Conservation (phyloP, 2,888 invertebrate species). For the Scaptomyza reducta region DNA sequence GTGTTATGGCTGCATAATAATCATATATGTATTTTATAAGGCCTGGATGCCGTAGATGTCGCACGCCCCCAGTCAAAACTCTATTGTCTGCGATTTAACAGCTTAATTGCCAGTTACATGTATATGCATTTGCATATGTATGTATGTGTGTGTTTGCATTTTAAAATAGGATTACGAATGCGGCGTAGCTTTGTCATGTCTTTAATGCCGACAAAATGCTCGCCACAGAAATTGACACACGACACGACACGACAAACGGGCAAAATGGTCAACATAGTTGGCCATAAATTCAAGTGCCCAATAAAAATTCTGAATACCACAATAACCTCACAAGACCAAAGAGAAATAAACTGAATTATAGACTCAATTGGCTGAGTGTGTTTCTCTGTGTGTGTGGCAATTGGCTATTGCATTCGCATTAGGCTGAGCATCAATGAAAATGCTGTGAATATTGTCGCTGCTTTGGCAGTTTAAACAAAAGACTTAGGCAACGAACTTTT, state of each 20-base stretch:
- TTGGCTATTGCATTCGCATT: constrained; percentile 35
- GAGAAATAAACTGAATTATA: neutral
- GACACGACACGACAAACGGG: constrained; percentile 61
- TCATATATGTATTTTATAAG: constrained; percentile 28
- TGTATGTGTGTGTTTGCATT: constrained; percentile 14
- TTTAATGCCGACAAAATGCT: constrained; percentile 56
- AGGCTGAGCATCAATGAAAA: constrained; percentile 38
- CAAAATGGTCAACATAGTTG: constrained; percentile 37
- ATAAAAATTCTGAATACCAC: constrained; percentile 71
- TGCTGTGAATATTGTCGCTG: constrained; percentile 61
- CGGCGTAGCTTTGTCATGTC: constrained; percentile 53
- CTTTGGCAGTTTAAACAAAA: constrained; percentile 56
- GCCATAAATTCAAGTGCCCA: constrained; percentile 75
- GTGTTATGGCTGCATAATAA: constrained; percentile 28
- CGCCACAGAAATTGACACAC: constrained; percentile 61
- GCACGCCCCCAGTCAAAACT: constrained; percentile 33
- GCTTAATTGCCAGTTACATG: constrained; percentile 40
- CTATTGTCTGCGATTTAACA: constrained; percentile 40
- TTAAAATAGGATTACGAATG: constrained; percentile 3
- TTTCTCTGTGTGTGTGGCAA: constrained; percentile 29
- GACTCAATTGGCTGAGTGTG: constrained; percentile 50
- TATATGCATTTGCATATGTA: neutral
- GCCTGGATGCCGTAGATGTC: constrained; percentile 22
- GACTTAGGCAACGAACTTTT: constrained; percentile 70
- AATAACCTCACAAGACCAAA: constrained; percentile 31